Base-by-base conservation (phyloP, 2,888 invertebrate species). In the Aphodius granarius region DNA sequence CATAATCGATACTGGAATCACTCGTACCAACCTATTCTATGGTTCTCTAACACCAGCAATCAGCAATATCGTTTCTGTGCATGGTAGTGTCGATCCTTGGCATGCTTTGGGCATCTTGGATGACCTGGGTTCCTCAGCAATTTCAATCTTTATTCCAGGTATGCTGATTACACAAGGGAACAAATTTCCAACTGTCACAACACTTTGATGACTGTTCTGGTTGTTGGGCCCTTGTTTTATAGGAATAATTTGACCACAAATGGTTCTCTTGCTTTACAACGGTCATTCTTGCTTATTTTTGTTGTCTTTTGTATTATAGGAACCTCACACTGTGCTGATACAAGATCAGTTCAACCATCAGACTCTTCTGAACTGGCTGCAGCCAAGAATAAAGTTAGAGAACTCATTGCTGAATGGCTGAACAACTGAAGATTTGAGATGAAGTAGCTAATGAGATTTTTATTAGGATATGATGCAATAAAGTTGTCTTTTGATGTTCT, bases 81-180 rank as follows among this genome's bases (percentile, higher is more conserved):
- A 91, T 80, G 91, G 91, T 3, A 88, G 89, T 62, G 81, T 90
- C 71, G 91, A 92, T 82, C 91, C 91, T 1, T 91, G 91, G 89
- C 89, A 90, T 80, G 85, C 85, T 62, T 84, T 91, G 1, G 88
- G 91, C 9, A 83, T 91, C 17, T 83, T 89, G 13, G 84, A 88
- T 79, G 88, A 89, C 80, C 78, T 75, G 2, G 77, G 77, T 66
- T 66, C 74, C 20, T 76, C 78, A 21, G 78, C 82, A 5, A 82
- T 83, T 5, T 81, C 81, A 19, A 78, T 83, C 76, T 74, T 82
- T 22, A 77, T 83, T 72, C 72, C 75, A 70, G 83, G 82, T 80
- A 80, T 74, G 22, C 3, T 63, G 6, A 64, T 20, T 62, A 43
- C 19, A 62, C n/a, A n/a, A n/a, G n/a, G n/a, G 16, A 16, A 5